These are phyloP conservation scores for Himalopsyche anomala DNA, from an alignment of 2,888 invertebrate genomes.

Conservation along the genomic window DNA sequence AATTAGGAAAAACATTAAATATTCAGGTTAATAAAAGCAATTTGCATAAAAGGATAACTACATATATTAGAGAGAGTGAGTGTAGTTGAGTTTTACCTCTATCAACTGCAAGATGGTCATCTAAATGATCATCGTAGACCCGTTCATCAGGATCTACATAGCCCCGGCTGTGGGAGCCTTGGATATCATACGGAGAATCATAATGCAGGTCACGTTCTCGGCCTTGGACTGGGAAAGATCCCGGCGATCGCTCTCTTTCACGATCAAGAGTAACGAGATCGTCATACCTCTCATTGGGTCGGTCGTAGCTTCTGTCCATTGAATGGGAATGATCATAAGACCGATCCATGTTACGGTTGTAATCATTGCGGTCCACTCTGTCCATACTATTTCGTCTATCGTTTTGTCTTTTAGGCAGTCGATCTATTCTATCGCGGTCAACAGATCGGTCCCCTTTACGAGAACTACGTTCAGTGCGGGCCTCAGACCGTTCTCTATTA, in stretches of 20 bases:
- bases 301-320: constrained; percentile 75
- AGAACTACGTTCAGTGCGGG: constrained; percentile 74
- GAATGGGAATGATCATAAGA: constrained; percentile 75
- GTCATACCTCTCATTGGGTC: constrained; percentile 74
- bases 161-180: constrained; percentile 73
- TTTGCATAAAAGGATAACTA: neutral
- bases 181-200: constrained; percentile 74
- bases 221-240: constrained; percentile 71
- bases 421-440: constrained; percentile 74
- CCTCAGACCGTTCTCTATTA: constrained; percentile 73
- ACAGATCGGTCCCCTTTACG: constrained; percentile 73
- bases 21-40: too few relatives aligned
- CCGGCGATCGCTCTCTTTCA: constrained; percentile 73
- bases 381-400: constrained; percentile 75
- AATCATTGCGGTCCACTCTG: constrained; percentile 73
- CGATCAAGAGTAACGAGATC: constrained; percentile 69
- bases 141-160: constrained; percentile 77
- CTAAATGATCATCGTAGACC: constrained; percentile 74
- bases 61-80: neutral
- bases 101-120: constrained; percentile 73
- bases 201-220: constrained; percentile 73
- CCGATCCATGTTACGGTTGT: constrained; percentile 73
- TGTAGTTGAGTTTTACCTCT: constrained; percentile 69
- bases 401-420: constrained; percentile 71
- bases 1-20: neutral